A percentile compares a stretch with the other conserved stretches of the same genome.
These are phyloP conservation scores for Diabrotica balteata DNA, from an alignment of 2,888 invertebrate species.

Conservation along the genomic window DNA sequence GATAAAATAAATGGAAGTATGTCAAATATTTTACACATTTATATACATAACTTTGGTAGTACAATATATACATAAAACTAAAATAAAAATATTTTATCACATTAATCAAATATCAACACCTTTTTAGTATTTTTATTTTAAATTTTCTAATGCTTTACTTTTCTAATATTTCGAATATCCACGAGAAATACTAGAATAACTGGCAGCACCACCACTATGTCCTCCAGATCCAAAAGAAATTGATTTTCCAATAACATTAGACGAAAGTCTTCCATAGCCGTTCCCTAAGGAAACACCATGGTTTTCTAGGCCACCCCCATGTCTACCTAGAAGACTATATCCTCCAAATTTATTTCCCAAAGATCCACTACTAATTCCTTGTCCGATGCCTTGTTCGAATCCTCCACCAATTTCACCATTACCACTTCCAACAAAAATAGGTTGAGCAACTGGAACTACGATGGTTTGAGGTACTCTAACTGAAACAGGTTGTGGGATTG, in stretches of 20 bases:
- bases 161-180: not conserved
- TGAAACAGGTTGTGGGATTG: conserved; percentile 45
- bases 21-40: not conserved
- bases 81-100: conserved; percentile 43
- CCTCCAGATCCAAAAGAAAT: not conserved
- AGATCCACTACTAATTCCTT: conserved; percentile 26
- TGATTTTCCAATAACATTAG: not conserved
- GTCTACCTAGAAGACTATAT: conserved; percentile 17
- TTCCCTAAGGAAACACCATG: not conserved
- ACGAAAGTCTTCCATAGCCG: not conserved
- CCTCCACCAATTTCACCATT: conserved; percentile 30
- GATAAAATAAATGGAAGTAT: too few species aligned
- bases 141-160: too few species aligned
- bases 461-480: conserved; percentile 49
- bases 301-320: conserved; percentile 25
- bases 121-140: conserved; percentile 5
- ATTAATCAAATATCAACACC: conserved; percentile 13
- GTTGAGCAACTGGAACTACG: conserved; percentile 45
- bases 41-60: conserved; percentile 7
- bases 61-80: conserved; percentile 22
- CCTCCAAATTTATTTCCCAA: conserved; percentile 47
- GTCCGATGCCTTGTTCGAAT: conserved; percentile 25
- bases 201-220: not conserved
- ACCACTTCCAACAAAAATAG: conserved; percentile 40
- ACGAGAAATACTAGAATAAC: not conserved